Conservation (phyloP, 2,113 vertebrate genomes). For the Carlito syrichta region DNA sequence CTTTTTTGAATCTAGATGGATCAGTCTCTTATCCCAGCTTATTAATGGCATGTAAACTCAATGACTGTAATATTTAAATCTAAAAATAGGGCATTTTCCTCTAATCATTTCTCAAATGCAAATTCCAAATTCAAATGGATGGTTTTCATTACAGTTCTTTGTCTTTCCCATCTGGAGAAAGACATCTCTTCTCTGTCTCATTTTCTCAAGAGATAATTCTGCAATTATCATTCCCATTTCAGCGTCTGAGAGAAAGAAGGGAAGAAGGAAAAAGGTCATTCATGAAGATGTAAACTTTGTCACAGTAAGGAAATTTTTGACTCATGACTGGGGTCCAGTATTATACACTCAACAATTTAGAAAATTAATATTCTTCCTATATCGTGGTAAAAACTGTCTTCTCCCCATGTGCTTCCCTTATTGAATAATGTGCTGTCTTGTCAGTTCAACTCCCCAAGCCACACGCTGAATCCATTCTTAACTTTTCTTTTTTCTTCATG, state of each 20-base stretch:
- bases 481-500: neutral
- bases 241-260: neutral
- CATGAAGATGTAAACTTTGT: neutral
- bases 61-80: neutral
- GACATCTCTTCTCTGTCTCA: too few relatives aligned
- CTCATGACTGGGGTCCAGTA: neutral
- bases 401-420: neutral
- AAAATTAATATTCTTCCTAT: neutral
- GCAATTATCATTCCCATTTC: neutral
- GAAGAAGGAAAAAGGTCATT: neutral
- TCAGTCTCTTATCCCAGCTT: neutral
- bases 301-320: neutral
- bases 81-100: neutral
- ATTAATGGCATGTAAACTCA: neutral
- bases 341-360: neutral
- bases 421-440: neutral
- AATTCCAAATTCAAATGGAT: neutral
- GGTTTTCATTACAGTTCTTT: neutral
- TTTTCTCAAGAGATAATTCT: neutral
- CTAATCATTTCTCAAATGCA: slow-evolving; percentile 4
- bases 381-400: neutral
- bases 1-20: slow-evolving; percentile 5
- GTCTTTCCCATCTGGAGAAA: neutral
- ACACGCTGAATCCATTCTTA: neutral
- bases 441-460: neutral